These are phyloP conservation scores for Nothocercus julius DNA, from an alignment of 2,113 vertebrate genomes.

Conservation along the genomic window DNA sequence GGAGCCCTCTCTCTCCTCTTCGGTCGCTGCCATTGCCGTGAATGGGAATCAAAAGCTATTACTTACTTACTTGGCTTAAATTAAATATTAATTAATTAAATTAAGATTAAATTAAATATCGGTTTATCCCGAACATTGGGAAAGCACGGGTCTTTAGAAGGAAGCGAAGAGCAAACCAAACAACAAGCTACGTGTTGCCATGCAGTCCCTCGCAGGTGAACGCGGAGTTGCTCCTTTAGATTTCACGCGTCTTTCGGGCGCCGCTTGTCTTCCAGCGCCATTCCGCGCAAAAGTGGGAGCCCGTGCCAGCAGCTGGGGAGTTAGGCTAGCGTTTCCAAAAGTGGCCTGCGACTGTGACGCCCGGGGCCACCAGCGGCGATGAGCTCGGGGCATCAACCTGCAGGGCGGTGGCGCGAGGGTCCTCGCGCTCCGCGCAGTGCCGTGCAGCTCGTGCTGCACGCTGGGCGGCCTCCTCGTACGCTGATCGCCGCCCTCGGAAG, in stretches of 20 bases:
- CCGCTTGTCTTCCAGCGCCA: neutral
- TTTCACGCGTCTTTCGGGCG: neutral
- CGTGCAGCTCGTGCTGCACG: neutral
- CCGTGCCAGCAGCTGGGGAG: neutral
- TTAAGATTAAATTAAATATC: conserved; percentile 48
- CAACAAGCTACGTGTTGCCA: conserved; percentile 19
- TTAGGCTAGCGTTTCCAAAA: neutral
- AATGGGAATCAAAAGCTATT: conserved; percentile 57
- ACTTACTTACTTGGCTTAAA: conserved; percentile 35
- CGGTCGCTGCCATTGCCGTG: neutral
- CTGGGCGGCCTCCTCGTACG: neutral
- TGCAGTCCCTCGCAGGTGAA: neutral
- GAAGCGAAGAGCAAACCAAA: neutral
- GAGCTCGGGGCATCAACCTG: neutral
- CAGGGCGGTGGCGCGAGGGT: neutral
- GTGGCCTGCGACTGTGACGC: neutral
- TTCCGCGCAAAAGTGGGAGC: neutral
- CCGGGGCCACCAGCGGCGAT: neutral
- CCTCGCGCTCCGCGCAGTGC: neutral
- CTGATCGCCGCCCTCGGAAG: neutral
- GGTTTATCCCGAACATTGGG: conserved; percentile 55
- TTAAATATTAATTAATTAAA: conserved; percentile 5
- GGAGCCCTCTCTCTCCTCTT: conserved; percentile 14
- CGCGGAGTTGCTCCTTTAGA: neutral
- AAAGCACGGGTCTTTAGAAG: conserved; percentile 2